Conservation (phyloP, 2,113 vertebrate species). For the Ancistrus triradiatus region DNA sequence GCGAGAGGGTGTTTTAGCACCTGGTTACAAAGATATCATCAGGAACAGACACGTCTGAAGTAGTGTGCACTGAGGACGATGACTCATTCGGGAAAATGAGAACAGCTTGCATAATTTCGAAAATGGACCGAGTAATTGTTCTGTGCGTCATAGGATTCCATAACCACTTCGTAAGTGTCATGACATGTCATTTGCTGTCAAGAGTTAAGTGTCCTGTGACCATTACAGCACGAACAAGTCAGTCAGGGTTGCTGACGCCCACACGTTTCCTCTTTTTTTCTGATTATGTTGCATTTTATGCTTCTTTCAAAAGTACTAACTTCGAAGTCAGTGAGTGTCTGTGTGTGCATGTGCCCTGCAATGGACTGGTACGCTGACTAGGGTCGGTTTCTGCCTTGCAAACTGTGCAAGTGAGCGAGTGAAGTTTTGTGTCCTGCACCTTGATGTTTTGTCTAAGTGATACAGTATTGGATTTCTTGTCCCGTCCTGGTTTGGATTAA, state of each 20-base stretch:
- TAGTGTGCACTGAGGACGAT: conserved; percentile 31
- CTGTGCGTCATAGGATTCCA: too few relatives aligned
- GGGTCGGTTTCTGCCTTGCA: background rate
- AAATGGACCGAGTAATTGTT: conserved; percentile 4
- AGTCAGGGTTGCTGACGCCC: conserved; percentile 10
- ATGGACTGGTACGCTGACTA: too few relatives aligned
- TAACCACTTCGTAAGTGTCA: too few relatives aligned
- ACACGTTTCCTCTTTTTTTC: background rate
- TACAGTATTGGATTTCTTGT: too few relatives aligned
- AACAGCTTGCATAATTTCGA: background rate
- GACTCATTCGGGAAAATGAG: conserved; percentile 28
- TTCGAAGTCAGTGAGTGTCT: background rate
- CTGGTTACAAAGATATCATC: conserved; percentile 30
- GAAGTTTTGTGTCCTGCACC: conserved; percentile 41
- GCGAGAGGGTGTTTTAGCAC: background rate
- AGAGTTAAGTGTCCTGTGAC: too few relatives aligned
- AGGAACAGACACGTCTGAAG: conserved; percentile 16
- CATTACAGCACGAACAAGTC: too few relatives aligned
- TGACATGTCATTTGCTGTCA: too few relatives aligned
- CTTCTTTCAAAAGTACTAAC: too few relatives aligned
- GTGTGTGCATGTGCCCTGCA: too few relatives aligned
- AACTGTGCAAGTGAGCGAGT: conserved; percentile 49
- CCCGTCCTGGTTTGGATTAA: too few relatives aligned
- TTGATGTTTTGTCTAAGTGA: conserved; percentile 60
- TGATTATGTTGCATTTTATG: too few relatives aligned